These are phyloP conservation scores for Sarcophaga variegata DNA, from an alignment of 2,888 invertebrate genomes.

Conservation along the genomic window DNA sequence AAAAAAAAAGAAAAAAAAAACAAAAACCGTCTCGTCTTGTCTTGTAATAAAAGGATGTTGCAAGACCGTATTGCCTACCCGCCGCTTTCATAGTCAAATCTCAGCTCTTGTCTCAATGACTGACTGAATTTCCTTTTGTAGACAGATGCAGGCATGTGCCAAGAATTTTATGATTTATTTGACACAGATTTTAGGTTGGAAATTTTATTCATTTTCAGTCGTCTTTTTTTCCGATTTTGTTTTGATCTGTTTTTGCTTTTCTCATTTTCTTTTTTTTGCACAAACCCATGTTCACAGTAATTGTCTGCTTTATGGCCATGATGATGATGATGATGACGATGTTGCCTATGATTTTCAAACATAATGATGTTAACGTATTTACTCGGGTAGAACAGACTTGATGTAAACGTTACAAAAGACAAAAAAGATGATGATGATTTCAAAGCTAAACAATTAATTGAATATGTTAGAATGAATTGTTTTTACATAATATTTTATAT, in stretches of 20 bases:
- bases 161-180: constrained; percentile 78
- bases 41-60: constrained; percentile 53
- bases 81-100: background rate
- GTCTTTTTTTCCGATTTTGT: background rate
- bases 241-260: background rate
- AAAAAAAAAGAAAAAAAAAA: too few relatives aligned
- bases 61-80: constrained; percentile 15
- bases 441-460: constrained; percentile 47
- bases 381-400: constrained; percentile 39
- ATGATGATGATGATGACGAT: too few relatives aligned
- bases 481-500: too few relatives aligned
- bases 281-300: background rate
- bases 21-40: background rate
- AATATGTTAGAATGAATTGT: constrained; percentile 52
- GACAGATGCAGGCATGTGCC: constrained; percentile 70
- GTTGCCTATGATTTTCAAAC: too few relatives aligned
- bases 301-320: too few relatives aligned
- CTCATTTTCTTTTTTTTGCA: background rate
- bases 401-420: constrained; percentile 51
- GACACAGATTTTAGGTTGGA: constrained; percentile 74
- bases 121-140: constrained; percentile 29
- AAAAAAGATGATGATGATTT: constrained; percentile 15
- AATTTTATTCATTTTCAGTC: constrained; percentile 21
- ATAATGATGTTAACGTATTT: too few relatives aligned
- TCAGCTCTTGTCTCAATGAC: background rate